Percentiles rank a stretch among this genome's conserved stretches.
Conservation (phyloP, 2,113 vertebrate species). For the Rutilus rutilus region DNA sequence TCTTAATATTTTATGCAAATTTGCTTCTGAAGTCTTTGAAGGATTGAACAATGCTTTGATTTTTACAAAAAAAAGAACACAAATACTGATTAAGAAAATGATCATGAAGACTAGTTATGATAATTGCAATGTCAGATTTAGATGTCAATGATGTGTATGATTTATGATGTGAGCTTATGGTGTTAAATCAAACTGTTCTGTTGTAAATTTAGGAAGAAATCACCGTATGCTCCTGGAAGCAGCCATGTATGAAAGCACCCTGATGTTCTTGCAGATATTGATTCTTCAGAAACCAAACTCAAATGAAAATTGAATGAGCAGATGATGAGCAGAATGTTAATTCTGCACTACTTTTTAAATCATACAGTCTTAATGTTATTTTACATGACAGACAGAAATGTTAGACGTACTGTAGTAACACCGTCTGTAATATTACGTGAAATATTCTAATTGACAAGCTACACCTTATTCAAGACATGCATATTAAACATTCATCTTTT, state of each 20-base stretch:
- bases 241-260: conserved; percentile 26
- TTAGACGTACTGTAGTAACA: not conserved
- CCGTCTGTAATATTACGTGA: not conserved
- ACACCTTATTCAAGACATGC: not conserved
- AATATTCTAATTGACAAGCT: not conserved
- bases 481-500: not conserved
- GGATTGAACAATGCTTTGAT: not conserved
- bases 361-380: not conserved
- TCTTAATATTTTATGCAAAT: not conserved
- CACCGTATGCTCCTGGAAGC: conserved; percentile 23
- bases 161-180: conserved; percentile 5
- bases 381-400: not conserved
- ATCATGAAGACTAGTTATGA: not conserved
- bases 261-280: conserved; percentile 15
- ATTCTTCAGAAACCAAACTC: conserved; percentile 14
- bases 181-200: not conserved
- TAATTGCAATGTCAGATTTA: not conserved
- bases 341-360: not conserved
- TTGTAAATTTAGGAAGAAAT: conserved; percentile 8
- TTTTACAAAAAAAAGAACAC: not conserved
- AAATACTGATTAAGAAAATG: no score
- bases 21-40: not conserved
- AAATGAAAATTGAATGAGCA: not conserved
- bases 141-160: not conserved
- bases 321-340: not conserved